phyloP scores from a whole-genome alignment of 1,140 invertebrate species.

The Megalopta genalis region DNA sequence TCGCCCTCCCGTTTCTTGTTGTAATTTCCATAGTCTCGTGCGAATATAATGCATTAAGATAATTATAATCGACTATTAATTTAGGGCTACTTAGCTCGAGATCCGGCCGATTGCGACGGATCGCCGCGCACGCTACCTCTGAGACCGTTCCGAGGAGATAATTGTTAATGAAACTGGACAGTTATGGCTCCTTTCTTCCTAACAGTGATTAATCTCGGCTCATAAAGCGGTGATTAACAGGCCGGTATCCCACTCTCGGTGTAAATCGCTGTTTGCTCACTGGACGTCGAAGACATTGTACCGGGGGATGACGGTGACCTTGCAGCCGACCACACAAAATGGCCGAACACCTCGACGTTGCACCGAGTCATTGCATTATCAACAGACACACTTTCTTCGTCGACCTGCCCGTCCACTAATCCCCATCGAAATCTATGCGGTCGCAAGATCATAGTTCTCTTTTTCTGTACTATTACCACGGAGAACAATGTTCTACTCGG shows the following conservation, averaged over 20 bases:
- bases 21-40: conserved; percentile 55
- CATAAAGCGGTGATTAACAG: not conserved
- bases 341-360: too few species aligned
- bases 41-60: conserved; percentile 58
- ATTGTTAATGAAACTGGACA: not conserved
- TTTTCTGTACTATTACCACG: too few species aligned
- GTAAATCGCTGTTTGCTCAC: not conserved
- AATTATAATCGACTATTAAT: conserved; percentile 53
- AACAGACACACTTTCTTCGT: too few species aligned
- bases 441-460: too few species aligned
- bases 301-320: not conserved
- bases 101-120: conserved; percentile 37
- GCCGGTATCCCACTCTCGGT: not conserved
- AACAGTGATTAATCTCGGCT: not conserved
- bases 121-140: not conserved
- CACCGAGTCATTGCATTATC: too few species aligned
- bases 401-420: too few species aligned
- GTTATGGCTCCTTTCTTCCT: not conserved
- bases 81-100: conserved; percentile 45
- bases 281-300: not conserved
- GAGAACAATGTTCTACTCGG: too few species aligned
- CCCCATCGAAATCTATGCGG: too few species aligned
- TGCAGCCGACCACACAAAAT: not conserved
- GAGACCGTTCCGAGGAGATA: not conserved
- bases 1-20: conserved; percentile 58